phyloP scores from a whole-genome alignment of 2,797 vertebrate genomes.

The Alectoris magna region DNA sequence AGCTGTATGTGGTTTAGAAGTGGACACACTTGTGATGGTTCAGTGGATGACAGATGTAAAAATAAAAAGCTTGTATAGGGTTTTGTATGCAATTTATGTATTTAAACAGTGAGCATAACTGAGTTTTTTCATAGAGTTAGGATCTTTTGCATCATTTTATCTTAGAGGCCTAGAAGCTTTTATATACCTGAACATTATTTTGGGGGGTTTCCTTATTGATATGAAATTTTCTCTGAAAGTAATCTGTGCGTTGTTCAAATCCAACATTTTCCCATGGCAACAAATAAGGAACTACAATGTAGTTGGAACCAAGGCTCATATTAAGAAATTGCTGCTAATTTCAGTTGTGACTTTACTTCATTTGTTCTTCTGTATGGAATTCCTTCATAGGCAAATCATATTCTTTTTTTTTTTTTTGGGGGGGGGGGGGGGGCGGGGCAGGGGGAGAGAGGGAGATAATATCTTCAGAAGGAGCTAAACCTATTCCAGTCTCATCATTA shows the following conservation, averaged over 20 bases:
- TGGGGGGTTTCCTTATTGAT: rapidly evolving
- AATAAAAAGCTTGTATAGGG: too few relatives aligned
- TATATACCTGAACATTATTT: not conserved
- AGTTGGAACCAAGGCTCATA: not conserved
- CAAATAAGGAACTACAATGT: not conserved
- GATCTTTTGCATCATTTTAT: not conserved
- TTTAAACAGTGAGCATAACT: not conserved
- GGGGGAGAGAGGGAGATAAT: not conserved
- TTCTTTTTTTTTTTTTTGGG: not conserved
- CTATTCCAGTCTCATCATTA: not conserved
- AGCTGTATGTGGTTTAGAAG: not conserved
- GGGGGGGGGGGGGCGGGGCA: too few relatives aligned
- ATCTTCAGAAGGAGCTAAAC: not conserved
- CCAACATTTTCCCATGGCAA: not conserved
- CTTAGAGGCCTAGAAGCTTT: not conserved
- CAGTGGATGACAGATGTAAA: not conserved
- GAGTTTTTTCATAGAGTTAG: rapidly evolving
- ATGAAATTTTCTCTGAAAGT: not conserved
- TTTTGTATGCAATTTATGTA: not conserved
- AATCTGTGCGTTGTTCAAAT: not conserved
- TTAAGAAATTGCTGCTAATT: not conserved
- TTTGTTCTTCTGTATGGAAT: not conserved
- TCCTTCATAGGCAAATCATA: not conserved
- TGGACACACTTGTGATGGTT: not conserved
- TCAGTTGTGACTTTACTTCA: not conserved